phyloP scores from a whole-genome alignment of 2,888 invertebrate genomes.

The Parnassius glacialis region DNA sequence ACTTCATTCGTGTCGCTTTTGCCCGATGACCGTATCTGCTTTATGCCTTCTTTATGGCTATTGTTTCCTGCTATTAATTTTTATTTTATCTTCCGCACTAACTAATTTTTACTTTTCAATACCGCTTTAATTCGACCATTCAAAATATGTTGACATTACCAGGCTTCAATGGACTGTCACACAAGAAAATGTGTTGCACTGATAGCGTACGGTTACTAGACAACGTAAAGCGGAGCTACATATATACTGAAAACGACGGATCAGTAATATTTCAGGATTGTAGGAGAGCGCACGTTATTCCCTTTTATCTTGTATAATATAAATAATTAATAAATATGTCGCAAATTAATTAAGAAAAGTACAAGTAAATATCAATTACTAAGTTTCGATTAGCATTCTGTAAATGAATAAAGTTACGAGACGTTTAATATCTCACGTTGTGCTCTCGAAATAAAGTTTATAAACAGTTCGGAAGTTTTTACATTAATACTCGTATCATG shows the following conservation, averaged over 20 bases:
- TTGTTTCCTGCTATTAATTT: conserved; percentile 50
- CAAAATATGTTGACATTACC: neutral
- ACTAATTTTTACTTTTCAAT: conserved; percentile 33
- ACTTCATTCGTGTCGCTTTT: conserved; percentile 50
- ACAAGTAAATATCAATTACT: no score
- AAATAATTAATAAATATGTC: no score
- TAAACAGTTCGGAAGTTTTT: conserved; percentile 27
- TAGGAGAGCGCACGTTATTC: conserved; percentile 49
- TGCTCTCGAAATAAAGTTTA: conserved; percentile 21
- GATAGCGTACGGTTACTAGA: conserved; percentile 39
- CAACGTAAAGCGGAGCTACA: conserved; percentile 28
- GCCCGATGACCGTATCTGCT: conserved; percentile 51
- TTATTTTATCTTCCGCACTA: conserved; percentile 28
- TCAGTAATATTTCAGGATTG: conserved; percentile 62
- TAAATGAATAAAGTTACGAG: no score
- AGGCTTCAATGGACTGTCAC: conserved; percentile 33
- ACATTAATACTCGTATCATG: conserved; percentile 10
- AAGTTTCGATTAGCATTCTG: no score
- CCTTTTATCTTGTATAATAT: conserved; percentile 6
- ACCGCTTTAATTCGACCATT: conserved; percentile 25
- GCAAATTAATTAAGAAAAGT: no score
- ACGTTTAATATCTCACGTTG: neutral
- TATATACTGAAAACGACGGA: conserved; percentile 31
- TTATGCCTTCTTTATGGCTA: conserved; percentile 50
- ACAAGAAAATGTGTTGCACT: conserved; percentile 32